Percentiles rank a stretch among this genome's conserved stretches.
Evolutionary conservation across 2,888 invertebrate species (phyloP).

Genomic region (Drosophila mimetica): DNA sequence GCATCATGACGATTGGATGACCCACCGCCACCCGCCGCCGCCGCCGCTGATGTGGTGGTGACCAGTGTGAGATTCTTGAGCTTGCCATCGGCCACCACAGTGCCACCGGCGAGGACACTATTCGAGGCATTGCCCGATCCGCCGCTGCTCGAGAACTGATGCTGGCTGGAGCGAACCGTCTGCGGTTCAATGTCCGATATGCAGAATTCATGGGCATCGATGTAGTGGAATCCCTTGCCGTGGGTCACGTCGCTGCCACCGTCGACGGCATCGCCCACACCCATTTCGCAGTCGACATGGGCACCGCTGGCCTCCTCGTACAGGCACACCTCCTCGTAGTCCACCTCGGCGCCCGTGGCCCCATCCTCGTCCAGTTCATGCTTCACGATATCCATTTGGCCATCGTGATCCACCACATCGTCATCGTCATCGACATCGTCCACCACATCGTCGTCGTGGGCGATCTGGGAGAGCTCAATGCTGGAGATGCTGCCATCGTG

Average conservation of each 20-base stretch:
- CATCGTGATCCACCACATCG: constrained; percentile 66
- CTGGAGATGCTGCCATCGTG: constrained; percentile 75
- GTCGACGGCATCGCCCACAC: constrained; percentile 58
- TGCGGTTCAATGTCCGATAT: constrained; percentile 70
- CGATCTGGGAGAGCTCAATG: constrained; percentile 67
- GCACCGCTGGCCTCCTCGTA: constrained; percentile 80
- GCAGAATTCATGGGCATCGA: constrained; percentile 79
- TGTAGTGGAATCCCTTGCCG: constrained; percentile 75
- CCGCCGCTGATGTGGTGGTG: constrained; percentile 57
- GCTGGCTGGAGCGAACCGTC: constrained; percentile 39
- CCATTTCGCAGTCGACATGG: constrained; percentile 76
- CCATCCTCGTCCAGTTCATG: constrained; percentile 79
- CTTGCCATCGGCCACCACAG: constrained; percentile 59
- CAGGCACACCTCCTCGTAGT: constrained; percentile 81
- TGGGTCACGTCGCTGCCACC: constrained; percentile 71
- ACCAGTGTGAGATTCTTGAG: constrained; percentile 77
- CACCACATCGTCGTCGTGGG: constrained; percentile 62
- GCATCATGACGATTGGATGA: constrained; percentile 21
- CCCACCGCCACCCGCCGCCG: constrained; percentile 13
- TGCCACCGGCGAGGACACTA: constrained; percentile 49
- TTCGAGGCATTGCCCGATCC: constrained; percentile 41
- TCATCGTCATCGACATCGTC: constrained; percentile 65
- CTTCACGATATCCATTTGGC: constrained; percentile 76
- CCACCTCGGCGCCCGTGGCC: constrained; percentile 70
- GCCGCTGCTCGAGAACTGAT: constrained; percentile 42